These are phyloP conservation scores for Phortica okadai DNA, from an alignment of 2,888 invertebrate species.

Conservation along the genomic window DNA sequence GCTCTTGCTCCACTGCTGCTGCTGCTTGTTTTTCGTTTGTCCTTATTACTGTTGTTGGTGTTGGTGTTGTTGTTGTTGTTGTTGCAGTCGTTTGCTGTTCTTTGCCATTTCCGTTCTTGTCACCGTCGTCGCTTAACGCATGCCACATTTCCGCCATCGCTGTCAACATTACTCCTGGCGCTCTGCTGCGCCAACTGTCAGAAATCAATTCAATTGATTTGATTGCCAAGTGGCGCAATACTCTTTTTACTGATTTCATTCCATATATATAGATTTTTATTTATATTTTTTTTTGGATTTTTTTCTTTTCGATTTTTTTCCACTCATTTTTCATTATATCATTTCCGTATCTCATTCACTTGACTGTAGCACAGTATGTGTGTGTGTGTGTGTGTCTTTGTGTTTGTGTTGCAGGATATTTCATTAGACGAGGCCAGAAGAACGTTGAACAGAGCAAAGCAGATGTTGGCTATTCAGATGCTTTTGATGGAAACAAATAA, in stretches of 20 bases:
- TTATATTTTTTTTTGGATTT: neutral
- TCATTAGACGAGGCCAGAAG: neutral
- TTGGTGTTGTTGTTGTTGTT: neutral
- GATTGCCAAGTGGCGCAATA: constrained; percentile 14
- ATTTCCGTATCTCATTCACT: constrained; percentile 8
- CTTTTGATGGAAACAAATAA: neutral
- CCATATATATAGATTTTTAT: neutral
- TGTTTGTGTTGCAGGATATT: neutral
- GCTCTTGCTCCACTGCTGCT: neutral
- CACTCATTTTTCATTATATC: constrained; percentile 24
- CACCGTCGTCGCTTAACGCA: neutral
- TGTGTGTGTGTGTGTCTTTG: neutral
- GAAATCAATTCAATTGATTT: constrained; percentile 24
- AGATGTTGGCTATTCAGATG: neutral
- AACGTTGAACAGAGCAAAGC: neutral
- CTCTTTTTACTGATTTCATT: neutral
- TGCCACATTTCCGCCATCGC: neutral
- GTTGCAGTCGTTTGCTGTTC: neutral
- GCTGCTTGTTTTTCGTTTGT: neutral
- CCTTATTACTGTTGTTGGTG: neutral
- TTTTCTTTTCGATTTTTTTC: neutral
- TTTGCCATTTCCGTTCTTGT: constrained; percentile 10
- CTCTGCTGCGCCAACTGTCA: neutral
- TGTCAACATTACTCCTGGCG: neutral
- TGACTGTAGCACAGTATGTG: constrained; percentile 1